Evolutionary conservation across 2,888 invertebrate species (phyloP), one percentile per base, ranked within the genome.

Genomic region (Xestia c-nigrum): DNA sequence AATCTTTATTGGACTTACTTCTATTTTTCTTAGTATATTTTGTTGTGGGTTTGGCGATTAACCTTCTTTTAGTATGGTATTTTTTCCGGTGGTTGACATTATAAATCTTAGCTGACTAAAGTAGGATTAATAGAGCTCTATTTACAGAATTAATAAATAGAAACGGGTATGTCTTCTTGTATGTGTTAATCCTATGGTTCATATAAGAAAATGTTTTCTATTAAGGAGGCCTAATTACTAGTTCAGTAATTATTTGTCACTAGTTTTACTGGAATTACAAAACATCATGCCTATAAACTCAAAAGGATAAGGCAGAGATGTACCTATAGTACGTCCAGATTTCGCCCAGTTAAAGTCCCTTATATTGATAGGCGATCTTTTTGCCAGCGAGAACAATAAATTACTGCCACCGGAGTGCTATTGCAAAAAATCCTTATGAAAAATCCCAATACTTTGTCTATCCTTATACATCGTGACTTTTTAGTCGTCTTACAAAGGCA

Each of bases 41-140:
- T 66, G 9, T 24, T 38, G 4, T 38, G 38, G 9, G 5, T 57
- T 65, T 50, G 12, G 47, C 19, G 5, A 16, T 14, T 19, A 40
- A 59, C 16, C 21, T 31, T n/a, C 21, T 67, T 67, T 75, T 38
- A 40, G 46, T 14, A n/a, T 6, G n/a, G 9, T 82, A 43, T 82
- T 79, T 81, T 82, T 64, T 79, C 67, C 63, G 55, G 55, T 24
- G 19, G 43, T 7, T 38, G 43, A 55, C 52, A 64, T 68, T 50
- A 66, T 81, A 78, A 63, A 79, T 79, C 67, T 67, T 82, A 21
- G 21, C n/a, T 38, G 24, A 50, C 10, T 9, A 4, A n/a, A 43
- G n/a, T 21, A 43, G 1, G n/a, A 64, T n/a, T 19, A 43, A n/a
- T 64, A 43, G 14, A 43, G n/a, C 21, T 63, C 14, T 43, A 64